These are phyloP conservation scores for Epinotia bilunana DNA, from an alignment of 2,888 invertebrate species.

Conservation along the genomic window DNA sequence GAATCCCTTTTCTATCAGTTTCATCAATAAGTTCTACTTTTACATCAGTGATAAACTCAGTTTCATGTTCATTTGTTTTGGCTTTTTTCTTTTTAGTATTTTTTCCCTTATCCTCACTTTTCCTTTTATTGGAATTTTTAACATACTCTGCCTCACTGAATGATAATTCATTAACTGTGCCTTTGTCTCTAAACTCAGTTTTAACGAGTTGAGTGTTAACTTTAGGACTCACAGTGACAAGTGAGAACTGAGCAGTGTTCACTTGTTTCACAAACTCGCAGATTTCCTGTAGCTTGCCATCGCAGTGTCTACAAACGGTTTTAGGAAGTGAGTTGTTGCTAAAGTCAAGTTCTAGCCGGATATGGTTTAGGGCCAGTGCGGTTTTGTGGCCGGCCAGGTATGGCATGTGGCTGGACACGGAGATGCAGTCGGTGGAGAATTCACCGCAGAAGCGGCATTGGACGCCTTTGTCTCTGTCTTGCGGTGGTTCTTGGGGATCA, in stretches of 20 bases:
- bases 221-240: background rate
- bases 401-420: background rate
- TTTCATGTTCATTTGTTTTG: background rate
- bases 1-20: background rate
- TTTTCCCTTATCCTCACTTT: background rate
- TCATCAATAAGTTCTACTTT: slow-evolving; percentile 12
- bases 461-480: background rate
- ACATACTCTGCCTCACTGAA: background rate
- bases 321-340: background rate
- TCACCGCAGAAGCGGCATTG: slow-evolving; percentile 17
- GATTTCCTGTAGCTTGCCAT: background rate
- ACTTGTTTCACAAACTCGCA: slow-evolving; percentile 25
- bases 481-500: background rate
- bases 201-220: background rate
- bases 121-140: background rate
- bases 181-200: background rate
- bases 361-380: background rate
- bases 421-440: background rate
- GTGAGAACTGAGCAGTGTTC: slow-evolving; percentile 11
- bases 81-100: background rate
- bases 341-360: slow-evolving; percentile 22
- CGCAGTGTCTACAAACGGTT: slow-evolving; percentile 11
- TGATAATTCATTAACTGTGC: background rate
- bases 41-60: background rate
- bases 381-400: slow-evolving; percentile 1